Evolutionary conservation across 1,140 invertebrate species (phyloP).

Genomic region (Teleogryllus occipitalis): DNA sequence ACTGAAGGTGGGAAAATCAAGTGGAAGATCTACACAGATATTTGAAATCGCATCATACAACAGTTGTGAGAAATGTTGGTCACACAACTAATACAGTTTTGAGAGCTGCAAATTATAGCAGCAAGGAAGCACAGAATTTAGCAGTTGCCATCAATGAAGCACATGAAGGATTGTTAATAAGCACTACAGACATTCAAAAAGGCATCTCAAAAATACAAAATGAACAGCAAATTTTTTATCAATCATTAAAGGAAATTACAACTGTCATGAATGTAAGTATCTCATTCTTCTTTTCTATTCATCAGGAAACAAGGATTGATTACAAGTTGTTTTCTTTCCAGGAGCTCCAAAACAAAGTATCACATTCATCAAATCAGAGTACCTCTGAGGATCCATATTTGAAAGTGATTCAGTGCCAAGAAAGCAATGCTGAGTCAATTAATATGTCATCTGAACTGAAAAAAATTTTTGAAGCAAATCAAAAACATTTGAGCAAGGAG

Average conservation of each 20-base stretch:
- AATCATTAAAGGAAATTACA: conserved; percentile 6
- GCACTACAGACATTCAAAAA: background rate
- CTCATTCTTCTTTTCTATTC: background rate
- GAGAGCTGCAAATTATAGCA: conserved; percentile 23
- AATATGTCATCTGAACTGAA: background rate
- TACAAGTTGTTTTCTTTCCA: background rate
- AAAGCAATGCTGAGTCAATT: background rate
- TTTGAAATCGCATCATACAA: conserved; percentile 29
- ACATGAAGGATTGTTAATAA: background rate
- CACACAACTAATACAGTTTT: conserved; percentile 25
- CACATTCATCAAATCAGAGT: background rate
- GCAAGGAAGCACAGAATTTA: conserved; percentile 23
- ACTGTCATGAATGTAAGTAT: background rate
- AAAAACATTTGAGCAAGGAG: background rate
- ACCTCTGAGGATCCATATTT: background rate
- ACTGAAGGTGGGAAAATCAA: background rate
- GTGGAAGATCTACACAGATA: conserved; percentile 33
- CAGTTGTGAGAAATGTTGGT: conserved; percentile 24
- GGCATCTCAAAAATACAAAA: conserved; percentile 6
- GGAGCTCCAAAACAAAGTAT: background rate
- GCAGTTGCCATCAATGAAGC: background rate
- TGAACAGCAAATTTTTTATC: background rate
- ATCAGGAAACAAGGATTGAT: background rate
- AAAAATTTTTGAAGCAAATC: background rate
- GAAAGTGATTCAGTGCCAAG: background rate